A percentile compares a stretch with the other conserved stretches of the same genome.
Conservation (phyloP, 1,140 invertebrate species). For the Diuraphis noxia region DNA sequence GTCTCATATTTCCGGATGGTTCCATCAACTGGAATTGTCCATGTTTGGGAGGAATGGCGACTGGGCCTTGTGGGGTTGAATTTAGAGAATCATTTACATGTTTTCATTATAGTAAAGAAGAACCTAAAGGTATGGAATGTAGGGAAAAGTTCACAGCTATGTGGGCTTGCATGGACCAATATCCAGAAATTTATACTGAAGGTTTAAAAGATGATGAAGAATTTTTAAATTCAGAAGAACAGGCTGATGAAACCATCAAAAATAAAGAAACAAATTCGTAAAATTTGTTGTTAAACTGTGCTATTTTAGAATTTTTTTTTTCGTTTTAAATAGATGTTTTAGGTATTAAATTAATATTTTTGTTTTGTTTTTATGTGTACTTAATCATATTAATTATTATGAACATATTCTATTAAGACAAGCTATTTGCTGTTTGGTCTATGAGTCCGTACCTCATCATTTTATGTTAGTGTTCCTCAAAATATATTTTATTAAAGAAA, state of each 20-base stretch:
- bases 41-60: slow-evolving; percentile 93
- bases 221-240: slow-evolving; percentile 64
- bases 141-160: slow-evolving; percentile 86
- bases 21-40: slow-evolving; percentile 97
- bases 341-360: slow-evolving; percentile 34
- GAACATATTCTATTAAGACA: slow-evolving; percentile 18
- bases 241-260: slow-evolving; percentile 56
- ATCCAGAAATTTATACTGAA: slow-evolving; percentile 83
- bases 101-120: slow-evolving; percentile 80
- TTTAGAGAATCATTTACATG: slow-evolving; percentile 94
- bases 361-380: slow-evolving; percentile 42
- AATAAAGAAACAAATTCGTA: slow-evolving; percentile 41
- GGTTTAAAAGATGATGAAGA: slow-evolving; percentile 60
- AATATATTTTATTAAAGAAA: not conserved
- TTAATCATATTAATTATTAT: slow-evolving; percentile 16
- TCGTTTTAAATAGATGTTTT: slow-evolving; percentile 49
- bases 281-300: slow-evolving; percentile 25
- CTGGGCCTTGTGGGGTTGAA: slow-evolving; percentile 89
- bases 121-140: slow-evolving; percentile 75
- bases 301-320: slow-evolving; percentile 25
- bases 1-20: slow-evolving; percentile 83
- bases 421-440: not conserved
- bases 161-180: slow-evolving; percentile 90
- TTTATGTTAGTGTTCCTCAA: not conserved
- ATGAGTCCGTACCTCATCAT: not conserved